These are phyloP conservation scores for Smittia sp. DNA, from an alignment of 2,888 invertebrate genomes.

Conservation along the genomic window DNA sequence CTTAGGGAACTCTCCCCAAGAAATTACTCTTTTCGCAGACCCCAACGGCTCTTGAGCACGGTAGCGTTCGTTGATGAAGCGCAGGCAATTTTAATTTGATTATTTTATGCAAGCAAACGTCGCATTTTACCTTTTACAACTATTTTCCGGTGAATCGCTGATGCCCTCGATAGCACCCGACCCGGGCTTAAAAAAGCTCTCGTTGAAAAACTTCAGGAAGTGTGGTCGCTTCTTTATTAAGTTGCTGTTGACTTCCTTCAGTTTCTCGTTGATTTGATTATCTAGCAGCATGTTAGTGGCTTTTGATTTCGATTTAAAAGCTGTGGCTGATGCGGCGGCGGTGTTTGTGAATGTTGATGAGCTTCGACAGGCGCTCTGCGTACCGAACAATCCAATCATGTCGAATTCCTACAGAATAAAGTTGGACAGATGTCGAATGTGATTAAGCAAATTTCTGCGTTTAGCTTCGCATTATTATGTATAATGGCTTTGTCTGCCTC, in stretches of 20 bases:
- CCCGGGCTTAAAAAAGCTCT: conserved; percentile 31
- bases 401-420: conserved; percentile 35
- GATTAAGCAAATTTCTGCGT: conserved; percentile 2
- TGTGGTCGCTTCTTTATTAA: conserved; percentile 41
- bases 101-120: background rate
- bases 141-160: conserved; percentile 6
- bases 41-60: too few relatives aligned
- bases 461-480: background rate
- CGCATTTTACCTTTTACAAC: conserved; percentile 32
- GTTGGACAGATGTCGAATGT: background rate
- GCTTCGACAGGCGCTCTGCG: conserved; percentile 20
- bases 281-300: conserved; percentile 40
- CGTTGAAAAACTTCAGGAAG: conserved; percentile 38
- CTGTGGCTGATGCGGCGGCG: background rate
- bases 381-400: conserved; percentile 41
- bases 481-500: background rate
- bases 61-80: background rate
- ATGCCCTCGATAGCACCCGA: background rate
- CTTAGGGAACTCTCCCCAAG: background rate
- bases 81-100: background rate
- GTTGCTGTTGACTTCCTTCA: conserved; percentile 38
- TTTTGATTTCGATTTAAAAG: conserved; percentile 35
- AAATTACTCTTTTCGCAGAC: background rate
- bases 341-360: conserved; percentile 7
- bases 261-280: conserved; percentile 39